These are phyloP conservation scores for Anagyrus pseudococci DNA, from an alignment of 2,888 invertebrate species.

Conservation along the genomic window DNA sequence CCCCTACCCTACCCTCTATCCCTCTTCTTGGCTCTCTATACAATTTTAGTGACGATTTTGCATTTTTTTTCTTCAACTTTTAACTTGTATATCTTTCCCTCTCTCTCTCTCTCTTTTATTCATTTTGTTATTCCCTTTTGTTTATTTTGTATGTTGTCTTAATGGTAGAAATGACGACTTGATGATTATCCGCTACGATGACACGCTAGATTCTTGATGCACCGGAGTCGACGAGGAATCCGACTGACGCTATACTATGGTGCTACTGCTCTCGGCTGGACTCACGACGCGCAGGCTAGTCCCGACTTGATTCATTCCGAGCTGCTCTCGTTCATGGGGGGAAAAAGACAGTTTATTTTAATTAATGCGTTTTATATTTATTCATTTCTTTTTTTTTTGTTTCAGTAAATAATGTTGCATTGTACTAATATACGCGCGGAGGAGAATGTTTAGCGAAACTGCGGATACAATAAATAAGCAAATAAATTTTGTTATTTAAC, in stretches of 20 bases:
- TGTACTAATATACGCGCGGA: neutral
- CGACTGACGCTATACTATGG: constrained; percentile 54
- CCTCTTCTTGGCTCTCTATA: constrained; percentile 34
- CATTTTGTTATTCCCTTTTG: too few relatives aligned
- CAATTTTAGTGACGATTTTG: constrained; percentile 34
- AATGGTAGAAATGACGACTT: constrained; percentile 38
- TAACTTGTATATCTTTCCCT: neutral
- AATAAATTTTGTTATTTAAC: too few relatives aligned
- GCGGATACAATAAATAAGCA: too few relatives aligned
- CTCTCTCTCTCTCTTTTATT: too few relatives aligned
- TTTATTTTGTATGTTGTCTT: neutral
- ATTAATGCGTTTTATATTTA: too few relatives aligned
- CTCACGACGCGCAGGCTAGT: constrained; percentile 53
- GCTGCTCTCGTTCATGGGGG: constrained; percentile 42
- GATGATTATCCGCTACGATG: constrained; percentile 36
- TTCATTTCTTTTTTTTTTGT: too few relatives aligned
- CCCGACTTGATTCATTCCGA: constrained; percentile 53
- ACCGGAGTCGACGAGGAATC: constrained; percentile 38
- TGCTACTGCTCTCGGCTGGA: constrained; percentile 55
- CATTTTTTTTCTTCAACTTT: neutral
- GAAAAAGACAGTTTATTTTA: too few relatives aligned
- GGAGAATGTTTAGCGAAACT: too few relatives aligned
- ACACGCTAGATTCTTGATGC: constrained; percentile 36
- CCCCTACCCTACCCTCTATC: neutral
- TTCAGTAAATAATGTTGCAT: too few relatives aligned